Evolutionary conservation across 2,797 vertebrate species (phyloP), one percentile per base, ranked within the genome.

Genomic region (Decapterus maruadsi): DNA sequence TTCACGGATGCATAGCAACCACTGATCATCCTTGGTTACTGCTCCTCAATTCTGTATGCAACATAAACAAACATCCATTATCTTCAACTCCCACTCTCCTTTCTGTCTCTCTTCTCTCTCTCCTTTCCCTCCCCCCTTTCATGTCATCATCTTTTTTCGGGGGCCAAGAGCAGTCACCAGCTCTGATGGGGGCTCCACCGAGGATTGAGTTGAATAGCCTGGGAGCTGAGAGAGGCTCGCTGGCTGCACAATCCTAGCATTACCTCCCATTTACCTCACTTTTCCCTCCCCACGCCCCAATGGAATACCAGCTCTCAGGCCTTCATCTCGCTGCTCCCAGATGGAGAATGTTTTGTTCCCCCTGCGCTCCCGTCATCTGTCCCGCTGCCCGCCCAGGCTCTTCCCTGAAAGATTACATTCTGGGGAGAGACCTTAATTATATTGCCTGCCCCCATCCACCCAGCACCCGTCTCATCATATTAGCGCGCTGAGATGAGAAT

Each of bases 401-500:
- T 91, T 89, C 82, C 80, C 86, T 90, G 90, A 93, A 93, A 92
- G 92, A 95, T 93, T 93, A 92, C 91, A 90, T 93, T 94, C 91
- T 89, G 26, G 80, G 78, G 92, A 92, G 91, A 93, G 89, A 90
- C 91, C 92, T 89, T 95, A 95, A 95, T 95, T 95, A 95, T 94
- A 89, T 90, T 78, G 90, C 84, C 89, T 92, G 93, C 84, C 92
- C 92, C 81, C 75, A 6, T 89, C 86, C 91, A 87, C 90, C 87
- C 87, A 90, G 87, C 78, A 69, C 86, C 87, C 81, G 87, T 93
- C 94, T 91, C 92, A 92, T 94, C 90, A 92, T 90, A 93, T 94
- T 94, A 94, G 91, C 83, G 87, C 87, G 89, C 87, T 80, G 85
- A 93, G 92, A 94, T 93, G 93, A 94, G 90, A 93, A 91, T 92